These are phyloP conservation scores for Chionis minor DNA, from an alignment of 2,113 vertebrate genomes.

Conservation along the genomic window DNA sequence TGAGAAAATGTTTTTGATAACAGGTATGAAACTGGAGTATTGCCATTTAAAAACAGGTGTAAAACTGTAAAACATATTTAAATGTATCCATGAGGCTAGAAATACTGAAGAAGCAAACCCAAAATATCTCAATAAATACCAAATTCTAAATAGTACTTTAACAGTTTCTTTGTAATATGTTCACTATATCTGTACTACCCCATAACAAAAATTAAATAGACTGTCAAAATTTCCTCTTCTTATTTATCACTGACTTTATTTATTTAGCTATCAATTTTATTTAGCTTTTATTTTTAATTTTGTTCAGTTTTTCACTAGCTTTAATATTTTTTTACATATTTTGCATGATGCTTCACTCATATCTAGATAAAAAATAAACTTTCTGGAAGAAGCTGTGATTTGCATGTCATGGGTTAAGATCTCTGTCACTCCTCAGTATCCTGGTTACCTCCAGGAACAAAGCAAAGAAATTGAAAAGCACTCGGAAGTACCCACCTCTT, in stretches of 20 bases:
- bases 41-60: neutral
- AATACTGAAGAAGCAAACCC: neutral
- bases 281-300: neutral
- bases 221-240: fast-evolving
- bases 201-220: neutral
- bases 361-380: neutral
- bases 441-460: neutral
- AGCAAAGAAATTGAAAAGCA: neutral
- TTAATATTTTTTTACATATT: neutral
- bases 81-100: neutral
- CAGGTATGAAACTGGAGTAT: neutral
- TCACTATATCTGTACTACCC: neutral
- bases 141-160: neutral
- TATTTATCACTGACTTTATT: neutral
- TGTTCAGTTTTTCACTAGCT: neutral
- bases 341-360: neutral
- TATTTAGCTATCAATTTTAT: neutral
- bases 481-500: neutral
- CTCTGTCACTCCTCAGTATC: neutral
- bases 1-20: neutral
- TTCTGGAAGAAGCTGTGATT: neutral
- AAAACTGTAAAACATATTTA: neutral
- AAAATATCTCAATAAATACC: neutral
- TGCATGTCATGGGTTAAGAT: neutral
- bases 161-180: neutral